Evolutionary conservation across 2,113 vertebrate species (phyloP).

Genomic region (Sceloporus tristichus): DNA sequence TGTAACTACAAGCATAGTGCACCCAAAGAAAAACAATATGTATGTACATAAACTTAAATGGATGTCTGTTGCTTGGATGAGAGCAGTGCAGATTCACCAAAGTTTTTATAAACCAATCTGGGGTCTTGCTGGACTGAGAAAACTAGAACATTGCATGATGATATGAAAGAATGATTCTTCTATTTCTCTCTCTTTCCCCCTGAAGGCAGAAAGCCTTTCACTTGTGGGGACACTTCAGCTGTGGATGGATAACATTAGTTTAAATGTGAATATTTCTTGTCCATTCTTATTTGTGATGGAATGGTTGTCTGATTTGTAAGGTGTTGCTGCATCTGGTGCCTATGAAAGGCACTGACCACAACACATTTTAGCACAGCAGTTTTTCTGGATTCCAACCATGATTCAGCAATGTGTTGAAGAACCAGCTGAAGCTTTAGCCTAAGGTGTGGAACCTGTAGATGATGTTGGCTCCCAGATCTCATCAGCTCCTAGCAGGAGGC

Average conservation of each 20-base stretch:
- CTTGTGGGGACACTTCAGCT: neutral
- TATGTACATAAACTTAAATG: neutral
- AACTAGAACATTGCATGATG: neutral
- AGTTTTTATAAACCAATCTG: neutral
- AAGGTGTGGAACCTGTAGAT: too few species aligned
- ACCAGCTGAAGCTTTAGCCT: neutral
- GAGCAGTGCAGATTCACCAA: neutral
- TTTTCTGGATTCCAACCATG: too few species aligned
- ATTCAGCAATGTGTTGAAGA: neutral
- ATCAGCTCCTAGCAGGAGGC: too few species aligned
- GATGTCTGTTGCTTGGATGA: neutral
- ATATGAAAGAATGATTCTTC: neutral
- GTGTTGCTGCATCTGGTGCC: neutral
- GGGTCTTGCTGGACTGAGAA: neutral
- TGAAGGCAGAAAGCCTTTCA: neutral
- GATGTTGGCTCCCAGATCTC: neutral
- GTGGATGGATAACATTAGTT: neutral
- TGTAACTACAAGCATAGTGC: neutral
- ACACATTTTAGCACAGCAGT: too few species aligned
- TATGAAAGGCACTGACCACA: neutral
- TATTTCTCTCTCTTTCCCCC: too few species aligned
- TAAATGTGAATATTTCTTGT: neutral
- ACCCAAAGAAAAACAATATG: neutral
- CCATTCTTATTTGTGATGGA: neutral
- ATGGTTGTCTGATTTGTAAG: neutral